Percentiles rank a stretch among this genome's conserved stretches.
phyloP scores from a whole-genome alignment of 2,888 invertebrate genomes.

The Spialia ferax region DNA sequence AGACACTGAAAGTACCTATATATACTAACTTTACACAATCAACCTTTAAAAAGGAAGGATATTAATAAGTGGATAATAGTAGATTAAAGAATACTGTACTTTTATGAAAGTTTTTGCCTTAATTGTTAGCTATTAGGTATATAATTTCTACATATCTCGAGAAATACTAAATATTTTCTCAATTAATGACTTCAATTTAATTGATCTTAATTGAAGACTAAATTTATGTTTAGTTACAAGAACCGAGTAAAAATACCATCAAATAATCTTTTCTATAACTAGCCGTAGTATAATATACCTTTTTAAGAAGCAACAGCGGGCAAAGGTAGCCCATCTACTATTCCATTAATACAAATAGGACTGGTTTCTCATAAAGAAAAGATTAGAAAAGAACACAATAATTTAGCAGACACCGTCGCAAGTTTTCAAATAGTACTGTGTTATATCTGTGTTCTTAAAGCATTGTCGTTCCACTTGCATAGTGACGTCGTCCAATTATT shows the following conservation, averaged over 20 bases:
- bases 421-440: background rate
- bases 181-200: background rate
- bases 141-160: no score
- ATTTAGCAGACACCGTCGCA: background rate
- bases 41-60: no score
- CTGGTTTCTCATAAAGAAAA: background rate
- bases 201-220: background rate
- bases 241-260: background rate
- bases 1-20: no score
- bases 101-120: background rate
- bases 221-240: background rate
- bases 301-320: background rate
- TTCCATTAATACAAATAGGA: conserved; percentile 10
- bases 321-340: background rate
- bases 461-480: conserved; percentile 17
- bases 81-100: no score
- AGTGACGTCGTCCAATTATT: conserved; percentile 42
- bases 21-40: no score
- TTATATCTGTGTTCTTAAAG: conserved; percentile 13
- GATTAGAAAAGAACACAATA: background rate
- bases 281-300: background rate
- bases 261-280: background rate
- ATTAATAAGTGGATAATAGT: no score
- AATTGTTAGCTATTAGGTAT: no score
- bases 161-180: no score